Percentiles rank a stretch among this genome's conserved stretches.
Conservation (phyloP, 1,140 invertebrate genomes). For the Bombyx mandarina region DNA sequence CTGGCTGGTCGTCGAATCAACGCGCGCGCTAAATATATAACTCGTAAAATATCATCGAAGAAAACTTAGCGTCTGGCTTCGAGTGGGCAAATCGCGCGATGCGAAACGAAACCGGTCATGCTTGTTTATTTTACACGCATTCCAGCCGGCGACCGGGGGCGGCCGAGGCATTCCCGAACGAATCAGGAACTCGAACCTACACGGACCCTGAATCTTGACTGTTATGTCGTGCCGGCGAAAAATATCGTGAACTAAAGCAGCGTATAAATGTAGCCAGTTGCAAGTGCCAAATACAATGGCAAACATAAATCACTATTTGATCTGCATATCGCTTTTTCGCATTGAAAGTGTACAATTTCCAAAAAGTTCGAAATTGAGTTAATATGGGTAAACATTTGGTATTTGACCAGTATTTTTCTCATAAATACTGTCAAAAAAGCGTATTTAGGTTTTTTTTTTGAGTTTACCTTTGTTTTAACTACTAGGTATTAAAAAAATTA, state of each 20-base stretch:
- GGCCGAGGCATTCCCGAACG: slow-evolving; percentile 46
- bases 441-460: too few species aligned
- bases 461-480: too few species aligned
- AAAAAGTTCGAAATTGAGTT: too few species aligned
- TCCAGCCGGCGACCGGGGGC: slow-evolving; percentile 46
- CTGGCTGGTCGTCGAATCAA: slow-evolving; percentile 9
- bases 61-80: slow-evolving; percentile 39
- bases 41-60: slow-evolving; percentile 17
- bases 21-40: slow-evolving; percentile 11
- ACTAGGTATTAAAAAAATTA: too few species aligned
- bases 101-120: slow-evolving; percentile 50
- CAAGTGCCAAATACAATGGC: slow-evolving; percentile 7
- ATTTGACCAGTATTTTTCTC: too few species aligned
- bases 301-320: not conserved
- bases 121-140: slow-evolving; percentile 70
- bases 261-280: slow-evolving; percentile 4
- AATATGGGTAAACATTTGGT: too few species aligned
- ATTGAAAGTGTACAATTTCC: too few species aligned
- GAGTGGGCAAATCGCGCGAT: slow-evolving; percentile 47
- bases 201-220: slow-evolving; percentile 46
- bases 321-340: too few species aligned
- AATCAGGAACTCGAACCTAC: slow-evolving; percentile 46
- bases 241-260: slow-evolving; percentile 21
- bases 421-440: too few species aligned
- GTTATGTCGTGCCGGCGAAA: slow-evolving; percentile 16